These are phyloP conservation scores for Thermophis baileyi DNA, from an alignment of 2,113 vertebrate genomes.

Conservation along the genomic window DNA sequence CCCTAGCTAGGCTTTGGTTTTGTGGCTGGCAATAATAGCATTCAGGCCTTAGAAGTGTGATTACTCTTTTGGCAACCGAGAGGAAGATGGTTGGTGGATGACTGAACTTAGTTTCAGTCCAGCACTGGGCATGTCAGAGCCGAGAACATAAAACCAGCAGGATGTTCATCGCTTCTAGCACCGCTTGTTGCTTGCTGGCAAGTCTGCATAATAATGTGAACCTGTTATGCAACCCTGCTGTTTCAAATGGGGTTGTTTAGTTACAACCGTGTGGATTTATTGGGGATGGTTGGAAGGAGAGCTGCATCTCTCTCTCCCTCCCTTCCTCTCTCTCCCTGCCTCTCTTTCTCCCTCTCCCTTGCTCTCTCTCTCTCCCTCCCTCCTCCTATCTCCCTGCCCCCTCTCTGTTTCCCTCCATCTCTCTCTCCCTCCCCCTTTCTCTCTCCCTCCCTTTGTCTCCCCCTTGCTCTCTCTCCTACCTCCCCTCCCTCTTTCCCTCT, in stretches of 20 bases:
- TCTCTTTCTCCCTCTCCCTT: no score
- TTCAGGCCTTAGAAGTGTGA: neutral
- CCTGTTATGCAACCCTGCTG: neutral
- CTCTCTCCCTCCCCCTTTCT: no score
- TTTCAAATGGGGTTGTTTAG: neutral
- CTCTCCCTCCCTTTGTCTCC: no score
- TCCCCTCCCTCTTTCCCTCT: no score
- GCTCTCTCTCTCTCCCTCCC: accelerated
- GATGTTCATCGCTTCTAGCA: neutral
- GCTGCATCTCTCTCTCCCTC: neutral
- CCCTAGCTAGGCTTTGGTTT: neutral
- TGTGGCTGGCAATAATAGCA: no score
- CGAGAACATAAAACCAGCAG: neutral
- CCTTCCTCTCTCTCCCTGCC: no score
- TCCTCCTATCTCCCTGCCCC: accelerated
- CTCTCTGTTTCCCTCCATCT: no score
- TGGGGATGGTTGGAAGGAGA: neutral
- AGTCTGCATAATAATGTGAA: neutral
- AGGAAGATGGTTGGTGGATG: no score
- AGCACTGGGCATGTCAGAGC: neutral
- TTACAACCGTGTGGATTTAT: neutral
- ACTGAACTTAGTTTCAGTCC: neutral
- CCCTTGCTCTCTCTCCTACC: no score
- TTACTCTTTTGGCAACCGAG: neutral
- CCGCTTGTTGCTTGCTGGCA: neutral